Percentiles rank a stretch among this genome's conserved stretches.
Evolutionary conservation across 1,140 invertebrate genomes (phyloP).

Genomic region (Drosophila sechellia): DNA sequence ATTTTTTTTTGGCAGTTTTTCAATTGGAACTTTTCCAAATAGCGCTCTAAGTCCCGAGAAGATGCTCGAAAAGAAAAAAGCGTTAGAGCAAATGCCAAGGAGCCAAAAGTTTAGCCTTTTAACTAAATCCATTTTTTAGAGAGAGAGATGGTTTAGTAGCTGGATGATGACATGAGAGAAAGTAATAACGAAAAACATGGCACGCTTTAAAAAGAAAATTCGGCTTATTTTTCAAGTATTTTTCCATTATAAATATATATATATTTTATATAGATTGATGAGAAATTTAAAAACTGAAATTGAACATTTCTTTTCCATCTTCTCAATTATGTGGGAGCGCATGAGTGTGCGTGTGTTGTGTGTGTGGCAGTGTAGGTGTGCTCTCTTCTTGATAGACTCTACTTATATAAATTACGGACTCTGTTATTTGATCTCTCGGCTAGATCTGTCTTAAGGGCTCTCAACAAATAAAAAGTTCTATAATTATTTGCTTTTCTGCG

Average conservation of each 20-base stretch:
- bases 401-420: constrained; percentile 59
- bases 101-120: constrained; percentile 11
- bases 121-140: constrained; percentile 32
- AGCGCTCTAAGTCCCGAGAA: constrained; percentile 51
- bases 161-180: constrained; percentile 43
- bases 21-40: constrained; percentile 71
- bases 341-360: constrained; percentile 34
- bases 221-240: constrained; percentile 12
- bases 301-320: constrained; percentile 25
- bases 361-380: constrained; percentile 29
- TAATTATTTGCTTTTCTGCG: constrained; percentile 44
- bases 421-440: constrained; percentile 43
- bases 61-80: constrained; percentile 19
- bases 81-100: constrained; percentile 13
- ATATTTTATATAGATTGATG: constrained; percentile 24
- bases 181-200: constrained; percentile 65
- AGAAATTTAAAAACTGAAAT: constrained; percentile 46
- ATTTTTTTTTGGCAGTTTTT: constrained; percentile 46
- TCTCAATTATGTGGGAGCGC: constrained; percentile 43
- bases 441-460: constrained; percentile 65
- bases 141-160: constrained; percentile 42
- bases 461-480: constrained; percentile 67
- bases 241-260: constrained; percentile 27
- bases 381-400: constrained; percentile 50
- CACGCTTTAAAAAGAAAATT: constrained; percentile 59